These are phyloP conservation scores for Gymnogyps californianus DNA, from an alignment of 2,113 vertebrate species.

Conservation along the genomic window DNA sequence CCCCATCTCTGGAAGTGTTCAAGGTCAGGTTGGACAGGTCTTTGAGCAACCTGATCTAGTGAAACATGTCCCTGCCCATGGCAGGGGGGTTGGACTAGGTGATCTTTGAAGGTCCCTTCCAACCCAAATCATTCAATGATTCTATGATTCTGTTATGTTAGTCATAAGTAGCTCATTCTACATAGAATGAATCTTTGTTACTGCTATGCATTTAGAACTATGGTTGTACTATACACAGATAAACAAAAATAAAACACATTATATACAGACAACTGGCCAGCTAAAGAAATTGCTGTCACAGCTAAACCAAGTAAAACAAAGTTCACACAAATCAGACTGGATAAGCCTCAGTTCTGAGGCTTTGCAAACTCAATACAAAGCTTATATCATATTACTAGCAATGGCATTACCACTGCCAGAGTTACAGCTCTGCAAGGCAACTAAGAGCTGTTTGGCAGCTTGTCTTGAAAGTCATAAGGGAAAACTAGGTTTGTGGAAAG, in stretches of 20 bases:
- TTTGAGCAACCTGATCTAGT: neutral
- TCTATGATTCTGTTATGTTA: neutral
- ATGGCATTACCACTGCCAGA: neutral
- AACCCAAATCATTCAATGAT: neutral
- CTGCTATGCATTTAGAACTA: neutral
- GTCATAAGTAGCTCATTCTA: neutral
- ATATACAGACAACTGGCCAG: neutral
- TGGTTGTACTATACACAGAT: neutral
- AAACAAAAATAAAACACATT: neutral
- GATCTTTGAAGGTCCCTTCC: neutral
- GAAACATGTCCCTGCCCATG: neutral
- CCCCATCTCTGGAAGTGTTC: neutral
- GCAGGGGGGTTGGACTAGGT: neutral
- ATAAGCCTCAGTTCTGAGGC: neutral
- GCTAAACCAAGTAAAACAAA: neutral
- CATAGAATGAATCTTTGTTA: neutral
- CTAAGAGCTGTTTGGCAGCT: neutral
- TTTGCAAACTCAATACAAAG: neutral
- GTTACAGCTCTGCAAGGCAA: neutral
- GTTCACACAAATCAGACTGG: neutral
- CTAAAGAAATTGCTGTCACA: neutral
- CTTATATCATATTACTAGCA: neutral
- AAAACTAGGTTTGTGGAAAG: neutral
- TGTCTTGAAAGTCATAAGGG: neutral
- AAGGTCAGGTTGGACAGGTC: neutral